Evolutionary conservation across 1,140 invertebrate species (phyloP).

Genomic region (Halyomorpha halys): DNA sequence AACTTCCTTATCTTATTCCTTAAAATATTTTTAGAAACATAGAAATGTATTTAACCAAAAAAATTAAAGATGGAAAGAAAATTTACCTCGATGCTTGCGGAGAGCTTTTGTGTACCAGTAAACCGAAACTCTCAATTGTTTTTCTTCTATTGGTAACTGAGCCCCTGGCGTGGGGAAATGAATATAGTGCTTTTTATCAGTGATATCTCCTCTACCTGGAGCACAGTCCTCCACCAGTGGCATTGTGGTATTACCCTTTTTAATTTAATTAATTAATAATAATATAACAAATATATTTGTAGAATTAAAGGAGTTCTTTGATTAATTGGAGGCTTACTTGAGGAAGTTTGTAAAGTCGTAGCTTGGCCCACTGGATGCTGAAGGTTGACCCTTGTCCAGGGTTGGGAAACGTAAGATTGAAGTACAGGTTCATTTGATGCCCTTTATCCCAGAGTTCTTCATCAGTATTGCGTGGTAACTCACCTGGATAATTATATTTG

Average conservation of each 20-base stretch:
- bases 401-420: constrained; percentile 41
- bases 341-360: constrained; percentile 44
- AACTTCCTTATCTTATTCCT: too few relatives aligned
- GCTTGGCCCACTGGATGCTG: constrained; percentile 42
- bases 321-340: constrained; percentile 31
- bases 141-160: constrained; percentile 38
- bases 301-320: too few relatives aligned
- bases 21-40: too few relatives aligned
- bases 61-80: not conserved
- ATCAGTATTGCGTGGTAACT: constrained; percentile 43
- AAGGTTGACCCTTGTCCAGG: constrained; percentile 34
- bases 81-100: constrained; percentile 45
- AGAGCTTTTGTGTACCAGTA: constrained; percentile 48
- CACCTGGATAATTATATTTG: constrained; percentile 35
- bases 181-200: not conserved
- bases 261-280: not conserved
- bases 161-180: not conserved
- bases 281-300: not conserved
- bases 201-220: not conserved
- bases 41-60: too few relatives aligned
- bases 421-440: constrained; percentile 45
- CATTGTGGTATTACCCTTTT: constrained; percentile 32
- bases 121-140: constrained; percentile 47
- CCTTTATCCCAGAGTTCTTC: constrained; percentile 43
- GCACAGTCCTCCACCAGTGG: constrained; percentile 15